These are phyloP conservation scores for Drosophila erecta DNA, from an alignment of 1,140 invertebrate species.

Conservation along the genomic window DNA sequence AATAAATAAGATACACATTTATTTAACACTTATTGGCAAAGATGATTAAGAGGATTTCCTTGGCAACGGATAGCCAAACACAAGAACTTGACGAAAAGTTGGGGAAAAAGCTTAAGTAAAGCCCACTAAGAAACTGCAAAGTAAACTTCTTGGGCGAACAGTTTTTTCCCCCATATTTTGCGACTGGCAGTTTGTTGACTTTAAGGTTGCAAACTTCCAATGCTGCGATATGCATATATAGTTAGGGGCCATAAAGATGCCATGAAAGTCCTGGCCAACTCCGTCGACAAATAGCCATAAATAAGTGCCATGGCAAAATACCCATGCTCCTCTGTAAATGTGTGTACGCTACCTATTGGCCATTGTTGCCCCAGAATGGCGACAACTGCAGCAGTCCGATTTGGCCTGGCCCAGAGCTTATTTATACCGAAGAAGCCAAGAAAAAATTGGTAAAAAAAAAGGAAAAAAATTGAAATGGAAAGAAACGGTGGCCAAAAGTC, in stretches of 20 bases:
- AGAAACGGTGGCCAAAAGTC: slow-evolving; percentile 74
- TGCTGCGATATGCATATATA: slow-evolving; percentile 36
- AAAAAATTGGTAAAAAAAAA: slow-evolving; percentile 1
- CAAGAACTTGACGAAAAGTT: slow-evolving; percentile 13
- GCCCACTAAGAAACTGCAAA: slow-evolving; percentile 19
- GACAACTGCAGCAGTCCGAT: slow-evolving; percentile 69
- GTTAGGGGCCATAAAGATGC: slow-evolving; percentile 44
- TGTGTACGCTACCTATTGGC: slow-evolving; percentile 53
- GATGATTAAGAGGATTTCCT: slow-evolving; percentile 18
- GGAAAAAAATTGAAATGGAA: slow-evolving; percentile 10
- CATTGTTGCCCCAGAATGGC: slow-evolving; percentile 59
- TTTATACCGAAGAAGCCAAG: slow-evolving; percentile 62
- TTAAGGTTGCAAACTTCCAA: slow-evolving; percentile 43
- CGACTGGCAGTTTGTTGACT: slow-evolving; percentile 39
- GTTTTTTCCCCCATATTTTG: slow-evolving; percentile 23
- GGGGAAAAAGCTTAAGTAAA: slow-evolving; percentile 18
- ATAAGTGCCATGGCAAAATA: slow-evolving; percentile 49
- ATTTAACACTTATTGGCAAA: slow-evolving; percentile 23
- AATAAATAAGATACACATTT: slow-evolving; percentile 27
- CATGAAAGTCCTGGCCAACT: slow-evolving; percentile 61
- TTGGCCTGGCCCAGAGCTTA: slow-evolving; percentile 55
- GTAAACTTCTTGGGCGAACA: slow-evolving; percentile 28
- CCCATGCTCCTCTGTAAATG: neutral
- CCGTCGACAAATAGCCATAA: slow-evolving; percentile 75
- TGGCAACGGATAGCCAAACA: neutral